Base-by-base conservation (phyloP, 2,797 vertebrate species). In the Myripristis jacobus region DNA sequence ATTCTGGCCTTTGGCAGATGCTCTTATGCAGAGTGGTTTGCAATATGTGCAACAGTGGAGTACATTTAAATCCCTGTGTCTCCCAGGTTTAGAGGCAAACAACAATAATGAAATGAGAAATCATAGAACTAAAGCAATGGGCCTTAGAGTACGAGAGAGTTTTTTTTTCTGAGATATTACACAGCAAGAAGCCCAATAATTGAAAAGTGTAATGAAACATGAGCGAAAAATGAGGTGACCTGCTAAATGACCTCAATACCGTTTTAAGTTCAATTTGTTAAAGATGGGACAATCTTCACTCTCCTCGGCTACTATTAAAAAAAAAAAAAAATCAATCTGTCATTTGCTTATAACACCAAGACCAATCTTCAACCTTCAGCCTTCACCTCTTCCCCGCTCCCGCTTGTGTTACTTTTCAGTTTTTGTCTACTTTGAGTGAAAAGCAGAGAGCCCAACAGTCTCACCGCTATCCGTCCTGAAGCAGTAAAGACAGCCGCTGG, bases 401-500 rank as follows among this genome's bases (percentile, higher is more conserved):
- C 11, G 3, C 31, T 10, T 19, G 18, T 11, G 36, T 1, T 25
- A 3, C 29, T 53, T 53, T 48, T 47, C 43, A 0, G 36, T 36
- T 43, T 52, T 41, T 38, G 4, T 29, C 6, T 79, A 56, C 4
- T 1, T 3, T 38, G 3, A 31, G 31, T 47, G 18, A 6, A n/a
- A 41, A 11, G 15, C 18, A 66, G 12, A 7, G 13, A n/a, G 0
- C 24, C 63, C 36, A 16, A 18, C 8, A 38, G 13, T 51, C 75
- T 84, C 52, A 95, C 94, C 93, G 46, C 80, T 80, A 56, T 79
- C 78, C 13, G 91, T 91, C 61, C 70, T 95, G 81, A 98, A 94
- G 91, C 96, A 97, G 56, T 95, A 96, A 0, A 85, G 85, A 80
- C 97, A 94, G 13, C 10, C 82, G 0, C 41, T 21, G 21, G 65